Percentiles rank a stretch among this genome's conserved stretches.
Evolutionary conservation across 2,888 invertebrate species (phyloP).

Genomic region (Eupithecia pulchellata): DNA sequence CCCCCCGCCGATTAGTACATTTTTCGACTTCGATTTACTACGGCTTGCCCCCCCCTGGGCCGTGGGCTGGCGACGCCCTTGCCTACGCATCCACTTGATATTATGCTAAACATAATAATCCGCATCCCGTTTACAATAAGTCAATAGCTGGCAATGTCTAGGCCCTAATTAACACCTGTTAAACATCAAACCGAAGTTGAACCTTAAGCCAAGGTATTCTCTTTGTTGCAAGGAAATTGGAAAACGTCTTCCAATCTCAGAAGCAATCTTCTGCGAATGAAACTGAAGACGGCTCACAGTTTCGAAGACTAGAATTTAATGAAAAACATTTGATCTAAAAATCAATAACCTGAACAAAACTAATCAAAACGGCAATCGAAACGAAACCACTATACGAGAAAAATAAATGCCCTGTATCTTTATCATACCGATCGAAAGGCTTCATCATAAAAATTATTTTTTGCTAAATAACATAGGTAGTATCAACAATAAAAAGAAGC

Average conservation of each 20-base stretch:
- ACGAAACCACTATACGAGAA: too few species aligned
- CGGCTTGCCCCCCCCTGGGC: too few species aligned
- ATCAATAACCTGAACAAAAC: neutral
- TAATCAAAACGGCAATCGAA: too few species aligned
- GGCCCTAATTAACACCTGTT: conserved; percentile 1
- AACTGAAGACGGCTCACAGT: neutral
- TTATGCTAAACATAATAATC: neutral
- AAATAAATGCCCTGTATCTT: too few species aligned
- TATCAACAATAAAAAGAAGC: too few species aligned
- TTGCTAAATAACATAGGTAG: too few species aligned
- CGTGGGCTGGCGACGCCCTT: too few species aligned
- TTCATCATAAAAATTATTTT: too few species aligned
- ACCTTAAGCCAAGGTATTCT: neutral
- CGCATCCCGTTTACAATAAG: neutral
- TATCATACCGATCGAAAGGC: too few species aligned
- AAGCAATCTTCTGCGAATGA: conserved; percentile 10
- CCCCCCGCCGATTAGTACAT: too few species aligned
- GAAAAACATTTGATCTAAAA: neutral
- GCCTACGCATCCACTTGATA: too few species aligned
- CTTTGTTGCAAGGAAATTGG: conserved; percentile 11
- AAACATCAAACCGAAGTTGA: neutral
- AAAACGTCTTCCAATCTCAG: conserved; percentile 12
- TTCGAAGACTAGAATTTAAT: neutral
- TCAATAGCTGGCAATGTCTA: neutral
- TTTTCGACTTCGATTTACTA: too few species aligned